These are phyloP conservation scores for Drosophila nasuta DNA, from an alignment of 1,140 invertebrate species.

Conservation along the genomic window DNA sequence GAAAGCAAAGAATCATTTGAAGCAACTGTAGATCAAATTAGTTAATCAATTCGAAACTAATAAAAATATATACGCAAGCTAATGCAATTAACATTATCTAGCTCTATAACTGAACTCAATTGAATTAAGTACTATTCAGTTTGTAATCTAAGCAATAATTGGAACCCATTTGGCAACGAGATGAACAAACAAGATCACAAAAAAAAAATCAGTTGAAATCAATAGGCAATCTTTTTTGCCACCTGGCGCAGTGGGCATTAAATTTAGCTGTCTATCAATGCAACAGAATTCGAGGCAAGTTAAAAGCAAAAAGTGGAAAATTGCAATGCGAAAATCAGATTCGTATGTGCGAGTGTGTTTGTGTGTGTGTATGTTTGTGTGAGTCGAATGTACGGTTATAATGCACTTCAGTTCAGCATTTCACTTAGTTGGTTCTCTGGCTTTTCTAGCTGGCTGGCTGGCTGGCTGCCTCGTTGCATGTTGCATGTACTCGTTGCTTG, in stretches of 20 bases:
- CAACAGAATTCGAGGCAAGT: constrained; percentile 67
- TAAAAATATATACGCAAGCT: too few species aligned
- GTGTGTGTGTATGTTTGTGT: constrained; percentile 43
- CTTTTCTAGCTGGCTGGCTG: constrained; percentile 22
- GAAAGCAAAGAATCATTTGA: too few species aligned
- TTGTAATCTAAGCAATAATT: neutral
- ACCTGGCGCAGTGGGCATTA: constrained; percentile 39
- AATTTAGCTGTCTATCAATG: constrained; percentile 50
- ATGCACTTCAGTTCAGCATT: constrained; percentile 70
- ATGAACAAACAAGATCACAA: constrained; percentile 11
- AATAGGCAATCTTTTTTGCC: constrained; percentile 35
- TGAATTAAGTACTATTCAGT: too few species aligned
- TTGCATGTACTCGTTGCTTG: constrained; percentile 50
- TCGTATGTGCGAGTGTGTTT: constrained; percentile 26
- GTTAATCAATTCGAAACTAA: too few species aligned
- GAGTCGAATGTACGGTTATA: constrained; percentile 74
- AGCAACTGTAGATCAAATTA: too few species aligned
- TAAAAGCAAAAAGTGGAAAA: constrained; percentile 74
- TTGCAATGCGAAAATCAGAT: constrained; percentile 46
- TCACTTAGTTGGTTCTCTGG: constrained; percentile 56
- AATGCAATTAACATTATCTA: too few species aligned
- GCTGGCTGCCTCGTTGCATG: constrained; percentile 35
- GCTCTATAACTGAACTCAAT: too few species aligned
- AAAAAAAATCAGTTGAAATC: constrained; percentile 14
- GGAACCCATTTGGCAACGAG: neutral